Conservation (phyloP, 1,140 invertebrate species). For the Hypsibius dujardini region DNA sequence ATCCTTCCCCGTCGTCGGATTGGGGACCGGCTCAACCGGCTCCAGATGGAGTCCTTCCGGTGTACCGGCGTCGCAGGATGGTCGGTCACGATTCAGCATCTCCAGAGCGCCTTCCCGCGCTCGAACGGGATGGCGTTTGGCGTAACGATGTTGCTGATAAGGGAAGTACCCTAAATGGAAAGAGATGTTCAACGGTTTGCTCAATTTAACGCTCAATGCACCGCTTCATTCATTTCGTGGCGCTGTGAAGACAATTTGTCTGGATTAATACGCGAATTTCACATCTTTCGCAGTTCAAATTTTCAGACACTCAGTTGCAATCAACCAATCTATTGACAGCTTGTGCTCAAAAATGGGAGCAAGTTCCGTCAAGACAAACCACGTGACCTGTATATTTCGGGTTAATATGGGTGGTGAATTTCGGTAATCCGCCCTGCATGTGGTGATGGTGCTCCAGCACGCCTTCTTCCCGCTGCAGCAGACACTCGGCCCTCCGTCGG, state of each 20-base stretch:
- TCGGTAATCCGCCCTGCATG: not conserved
- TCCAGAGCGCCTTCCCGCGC: not conserved
- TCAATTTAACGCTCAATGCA: too few species aligned
- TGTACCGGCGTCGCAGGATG: not conserved
- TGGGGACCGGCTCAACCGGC: not conserved
- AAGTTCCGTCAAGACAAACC: too few species aligned
- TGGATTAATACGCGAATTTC: too few species aligned
- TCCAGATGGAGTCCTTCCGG: not conserved
- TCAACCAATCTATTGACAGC: too few species aligned
- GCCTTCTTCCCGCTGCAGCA: not conserved
- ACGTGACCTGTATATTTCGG: constrained; percentile 9
- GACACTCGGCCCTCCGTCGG: not conserved
- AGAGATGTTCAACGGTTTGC: not conserved
- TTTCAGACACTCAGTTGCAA: too few species aligned
- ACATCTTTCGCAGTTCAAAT: too few species aligned
- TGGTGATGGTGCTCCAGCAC: constrained; percentile 1
- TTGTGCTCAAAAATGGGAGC: too few species aligned
- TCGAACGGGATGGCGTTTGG: not conserved
- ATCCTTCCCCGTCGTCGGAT: not conserved
- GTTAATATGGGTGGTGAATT: constrained; percentile 8
- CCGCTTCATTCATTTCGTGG: too few species aligned
- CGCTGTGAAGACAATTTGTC: too few species aligned
- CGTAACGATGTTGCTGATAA: constrained; percentile 1
- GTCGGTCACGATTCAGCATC: not conserved
- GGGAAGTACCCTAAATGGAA: constrained; percentile 1